Conservation (phyloP, 2,113 vertebrate genomes). For the Rhea americana region DNA sequence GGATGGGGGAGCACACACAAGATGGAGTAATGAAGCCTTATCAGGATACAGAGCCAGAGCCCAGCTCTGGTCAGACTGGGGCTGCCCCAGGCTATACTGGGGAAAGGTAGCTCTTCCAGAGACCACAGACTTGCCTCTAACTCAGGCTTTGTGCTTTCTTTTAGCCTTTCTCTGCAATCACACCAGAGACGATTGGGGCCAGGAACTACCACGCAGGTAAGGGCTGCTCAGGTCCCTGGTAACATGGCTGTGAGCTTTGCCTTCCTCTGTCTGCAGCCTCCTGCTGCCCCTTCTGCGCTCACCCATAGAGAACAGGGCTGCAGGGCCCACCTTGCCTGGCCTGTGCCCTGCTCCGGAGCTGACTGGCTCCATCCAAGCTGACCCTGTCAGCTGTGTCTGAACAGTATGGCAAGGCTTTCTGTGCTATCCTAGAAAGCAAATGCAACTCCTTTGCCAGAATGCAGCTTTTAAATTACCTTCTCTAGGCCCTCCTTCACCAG, state of each 20-base stretch:
- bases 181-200: conserved; percentile 88
- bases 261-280: fast-evolving
- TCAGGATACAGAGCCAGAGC: neutral
- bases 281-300: neutral
- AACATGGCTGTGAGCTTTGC: fast-evolving
- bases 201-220: conserved; percentile 95
- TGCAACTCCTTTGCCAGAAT: neutral
- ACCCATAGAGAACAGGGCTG: neutral
- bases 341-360: neutral
- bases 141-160: neutral
- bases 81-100: fast-evolving
- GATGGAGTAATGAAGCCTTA: neutral
- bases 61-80: neutral
- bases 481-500: neutral
- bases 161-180: conserved; percentile 87
- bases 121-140: neutral
- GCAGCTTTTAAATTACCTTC: neutral
- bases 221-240: neutral
- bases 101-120: neutral
- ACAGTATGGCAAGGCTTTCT: neutral
- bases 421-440: neutral
- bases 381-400: neutral
- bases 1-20: neutral
- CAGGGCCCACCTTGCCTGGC: neutral
- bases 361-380: neutral